Percentiles rank a stretch among this genome's conserved stretches.
These are phyloP conservation scores for Gracilinanus agilis DNA, from an alignment of 2,113 vertebrate species.

Conservation along the genomic window DNA sequence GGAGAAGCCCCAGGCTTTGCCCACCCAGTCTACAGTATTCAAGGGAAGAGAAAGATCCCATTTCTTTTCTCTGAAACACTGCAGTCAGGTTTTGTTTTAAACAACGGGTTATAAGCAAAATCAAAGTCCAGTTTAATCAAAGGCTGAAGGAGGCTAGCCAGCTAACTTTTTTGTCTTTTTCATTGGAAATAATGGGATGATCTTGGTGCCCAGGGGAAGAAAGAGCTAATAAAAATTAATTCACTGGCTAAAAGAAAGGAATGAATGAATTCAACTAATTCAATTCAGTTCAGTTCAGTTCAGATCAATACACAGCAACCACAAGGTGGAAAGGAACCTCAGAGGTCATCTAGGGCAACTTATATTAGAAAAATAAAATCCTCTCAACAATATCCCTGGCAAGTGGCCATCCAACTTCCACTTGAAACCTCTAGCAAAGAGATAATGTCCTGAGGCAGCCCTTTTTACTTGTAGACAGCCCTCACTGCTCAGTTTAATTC, in stretches of 20 bases:
- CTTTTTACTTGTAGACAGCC: neutral
- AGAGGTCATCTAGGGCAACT: neutral
- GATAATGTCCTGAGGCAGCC: neutral
- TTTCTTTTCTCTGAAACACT: neutral
- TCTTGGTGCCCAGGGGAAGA: neutral
- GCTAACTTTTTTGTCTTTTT: conserved; percentile 37
- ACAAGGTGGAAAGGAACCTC: neutral
- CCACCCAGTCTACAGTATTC: neutral
- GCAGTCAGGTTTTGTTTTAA: neutral
- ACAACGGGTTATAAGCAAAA: neutral
- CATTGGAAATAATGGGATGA: conserved; percentile 12
- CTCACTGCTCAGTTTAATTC: neutral
- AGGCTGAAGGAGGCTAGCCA: neutral
- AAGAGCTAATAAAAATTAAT: neutral
- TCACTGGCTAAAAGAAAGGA: neutral
- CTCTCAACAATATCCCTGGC: neutral
- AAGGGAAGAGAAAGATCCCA: neutral
- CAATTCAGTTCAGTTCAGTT: neutral
- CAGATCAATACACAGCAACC: neutral
- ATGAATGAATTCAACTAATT: neutral
- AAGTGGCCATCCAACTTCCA: neutral
- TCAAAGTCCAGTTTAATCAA: conserved; percentile 10
- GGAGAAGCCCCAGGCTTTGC: neutral
- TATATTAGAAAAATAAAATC: neutral
- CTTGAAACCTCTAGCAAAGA: neutral